These are phyloP conservation scores for Xylocopa sonorina DNA, from an alignment of 1,140 invertebrate species.

Conservation along the genomic window DNA sequence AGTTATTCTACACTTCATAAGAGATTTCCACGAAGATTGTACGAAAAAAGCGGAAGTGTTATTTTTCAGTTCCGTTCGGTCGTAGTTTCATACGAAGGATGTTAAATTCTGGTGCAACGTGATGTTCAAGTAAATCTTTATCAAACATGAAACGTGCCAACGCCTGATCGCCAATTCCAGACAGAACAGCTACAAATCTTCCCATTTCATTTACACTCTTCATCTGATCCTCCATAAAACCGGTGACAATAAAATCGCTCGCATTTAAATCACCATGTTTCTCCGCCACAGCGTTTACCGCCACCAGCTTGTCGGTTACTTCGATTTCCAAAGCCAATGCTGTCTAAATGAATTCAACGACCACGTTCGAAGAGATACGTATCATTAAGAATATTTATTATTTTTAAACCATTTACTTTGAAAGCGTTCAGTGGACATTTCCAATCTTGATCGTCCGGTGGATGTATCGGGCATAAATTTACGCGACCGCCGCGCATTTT, in stretches of 20 bases:
- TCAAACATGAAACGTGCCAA: slow-evolving; percentile 75
- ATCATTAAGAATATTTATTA: neutral
- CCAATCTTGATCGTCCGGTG: slow-evolving; percentile 73
- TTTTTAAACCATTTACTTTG: slow-evolving; percentile 63
- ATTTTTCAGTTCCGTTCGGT: neutral
- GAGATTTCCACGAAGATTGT: too few relatives aligned
- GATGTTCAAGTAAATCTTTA: slow-evolving; percentile 69
- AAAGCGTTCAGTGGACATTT: slow-evolving; percentile 75
- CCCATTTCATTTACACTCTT: slow-evolving; percentile 74
- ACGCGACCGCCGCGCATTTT: slow-evolving; percentile 73
- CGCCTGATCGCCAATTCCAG: slow-evolving; percentile 72
- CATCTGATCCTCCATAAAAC: slow-evolving; percentile 75
- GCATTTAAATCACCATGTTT: slow-evolving; percentile 71
- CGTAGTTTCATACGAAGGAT: slow-evolving; percentile 53
- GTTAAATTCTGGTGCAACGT: slow-evolving; percentile 64
- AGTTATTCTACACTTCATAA: too few relatives aligned
- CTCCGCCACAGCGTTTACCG: slow-evolving; percentile 63
- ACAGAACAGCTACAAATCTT: slow-evolving; percentile 70
- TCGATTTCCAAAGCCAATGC: slow-evolving; percentile 71
- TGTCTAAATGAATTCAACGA: slow-evolving; percentile 52
- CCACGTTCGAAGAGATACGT: neutral
- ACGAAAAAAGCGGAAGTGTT: too few relatives aligned
- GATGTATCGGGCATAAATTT: slow-evolving; percentile 59
- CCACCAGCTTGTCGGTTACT: slow-evolving; percentile 67
- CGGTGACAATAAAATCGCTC: slow-evolving; percentile 73